Percentiles rank a stretch among this genome's conserved stretches.
phyloP scores from a whole-genome alignment of 2,888 invertebrate genomes.

The Rhogogaster chlorosoma region DNA sequence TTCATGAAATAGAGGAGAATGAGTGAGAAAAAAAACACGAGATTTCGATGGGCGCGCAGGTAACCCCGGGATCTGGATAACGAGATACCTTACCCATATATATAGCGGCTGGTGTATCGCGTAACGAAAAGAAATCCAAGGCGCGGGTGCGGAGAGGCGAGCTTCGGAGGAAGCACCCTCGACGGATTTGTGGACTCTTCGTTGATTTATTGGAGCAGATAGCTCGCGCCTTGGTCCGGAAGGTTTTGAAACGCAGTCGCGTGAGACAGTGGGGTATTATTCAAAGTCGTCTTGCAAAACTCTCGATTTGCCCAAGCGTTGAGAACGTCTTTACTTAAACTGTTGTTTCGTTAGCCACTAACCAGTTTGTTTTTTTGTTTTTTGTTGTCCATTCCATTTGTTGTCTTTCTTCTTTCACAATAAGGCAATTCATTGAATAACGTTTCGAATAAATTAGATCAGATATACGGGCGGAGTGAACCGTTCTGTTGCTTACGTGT shows the following conservation, averaged over 20 bases:
- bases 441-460: constrained; percentile 2
- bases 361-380: not conserved
- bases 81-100: constrained; percentile 2
- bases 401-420: not conserved
- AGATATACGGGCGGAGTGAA: not conserved
- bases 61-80: constrained; percentile 16
- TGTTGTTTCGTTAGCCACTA: constrained; percentile 1
- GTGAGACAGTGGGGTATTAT: constrained; percentile 35
- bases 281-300: constrained; percentile 35
- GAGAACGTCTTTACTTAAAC: constrained; percentile 9
- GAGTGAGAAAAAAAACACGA: not conserved
- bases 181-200: constrained; percentile 53
- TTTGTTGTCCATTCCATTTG: not conserved
- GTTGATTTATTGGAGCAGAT: constrained; percentile 39
- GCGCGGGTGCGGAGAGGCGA: constrained; percentile 3
- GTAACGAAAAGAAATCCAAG: constrained; percentile 24
- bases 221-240: constrained; percentile 14
- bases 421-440: not conserved
- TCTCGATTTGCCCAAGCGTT: constrained; percentile 8
- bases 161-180: constrained; percentile 44
- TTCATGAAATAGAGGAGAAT: not conserved
- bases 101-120: not conserved
- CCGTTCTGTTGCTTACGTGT: not conserved
- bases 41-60: not conserved
- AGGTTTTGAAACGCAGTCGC: constrained; percentile 1